Conservation (phyloP, 1,140 invertebrate species). For the Scaptomyza graminum region DNA sequence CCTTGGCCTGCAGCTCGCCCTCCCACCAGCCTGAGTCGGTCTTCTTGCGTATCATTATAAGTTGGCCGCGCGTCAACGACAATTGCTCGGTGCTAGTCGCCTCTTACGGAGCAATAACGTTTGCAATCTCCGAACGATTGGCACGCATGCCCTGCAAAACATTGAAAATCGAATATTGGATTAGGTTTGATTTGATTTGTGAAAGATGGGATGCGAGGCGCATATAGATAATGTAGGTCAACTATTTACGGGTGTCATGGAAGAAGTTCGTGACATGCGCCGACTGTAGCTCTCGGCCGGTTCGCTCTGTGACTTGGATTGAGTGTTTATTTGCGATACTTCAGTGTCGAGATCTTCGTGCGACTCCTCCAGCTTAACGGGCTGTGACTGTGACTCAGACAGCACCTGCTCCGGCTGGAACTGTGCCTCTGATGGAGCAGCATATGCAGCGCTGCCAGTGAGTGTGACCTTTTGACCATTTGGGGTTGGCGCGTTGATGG, state of each 20-base stretch:
- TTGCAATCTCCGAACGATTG: constrained; percentile 94
- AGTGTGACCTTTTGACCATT: constrained; percentile 61
- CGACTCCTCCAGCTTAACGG: constrained; percentile 64
- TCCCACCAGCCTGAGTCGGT: constrained; percentile 99
- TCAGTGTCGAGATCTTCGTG: constrained; percentile 83
- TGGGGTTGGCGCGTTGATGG: constrained; percentile 24
- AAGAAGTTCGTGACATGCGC: constrained; percentile 84
- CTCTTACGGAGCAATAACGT: constrained; percentile 94
- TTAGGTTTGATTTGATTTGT: constrained; percentile 13
- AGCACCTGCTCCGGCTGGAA: constrained; percentile 11
- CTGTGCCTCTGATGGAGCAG: constrained; percentile 35
- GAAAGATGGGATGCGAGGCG: background rate
- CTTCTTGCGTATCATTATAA: constrained; percentile 98
- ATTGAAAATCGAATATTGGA: constrained; percentile 8
- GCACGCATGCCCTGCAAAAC: constrained; percentile 84
- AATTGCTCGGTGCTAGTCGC: constrained; percentile 96
- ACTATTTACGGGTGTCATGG: constrained; percentile 84
- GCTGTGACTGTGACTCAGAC: constrained; percentile 21
- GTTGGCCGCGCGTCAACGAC: constrained; percentile 94
- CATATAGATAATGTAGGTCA: constrained; percentile 36
- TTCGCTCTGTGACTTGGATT: constrained; percentile 80
- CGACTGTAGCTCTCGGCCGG: constrained; percentile 81
- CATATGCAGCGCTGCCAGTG: constrained; percentile 62
- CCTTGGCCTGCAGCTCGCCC: constrained; percentile 98
- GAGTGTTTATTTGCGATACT: constrained; percentile 84